Evolutionary conservation across 2,888 invertebrate species (phyloP).

Genomic region (Mycalesis mineus): DNA sequence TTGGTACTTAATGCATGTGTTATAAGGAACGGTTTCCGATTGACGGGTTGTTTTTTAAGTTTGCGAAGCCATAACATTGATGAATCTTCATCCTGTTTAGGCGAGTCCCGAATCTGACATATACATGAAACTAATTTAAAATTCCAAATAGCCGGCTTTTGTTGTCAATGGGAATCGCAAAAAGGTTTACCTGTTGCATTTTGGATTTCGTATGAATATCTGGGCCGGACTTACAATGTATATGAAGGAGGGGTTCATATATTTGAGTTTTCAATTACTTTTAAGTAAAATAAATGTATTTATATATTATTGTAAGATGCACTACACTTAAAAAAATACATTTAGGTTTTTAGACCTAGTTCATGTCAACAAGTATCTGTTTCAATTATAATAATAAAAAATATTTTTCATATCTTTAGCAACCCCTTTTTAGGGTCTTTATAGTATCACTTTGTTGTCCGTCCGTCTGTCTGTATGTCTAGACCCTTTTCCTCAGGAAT

Average conservation of each 20-base stretch:
- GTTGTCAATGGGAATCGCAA: conserved; percentile 51
- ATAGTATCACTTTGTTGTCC: too few species aligned
- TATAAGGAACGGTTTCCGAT: conserved; percentile 17
- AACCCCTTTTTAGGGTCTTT: too few species aligned
- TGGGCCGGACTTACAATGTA: not conserved
- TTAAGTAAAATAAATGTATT: too few species aligned
- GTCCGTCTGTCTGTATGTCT: too few species aligned
- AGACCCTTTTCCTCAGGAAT: too few species aligned
- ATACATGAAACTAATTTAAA: conserved; percentile 65
- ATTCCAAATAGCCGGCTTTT: conserved; percentile 67
- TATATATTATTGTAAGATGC: too few species aligned
- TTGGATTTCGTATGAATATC: conserved; percentile 45
- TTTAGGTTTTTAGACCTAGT: too few species aligned
- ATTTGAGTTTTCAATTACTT: too few species aligned
- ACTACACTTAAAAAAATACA: too few species aligned
- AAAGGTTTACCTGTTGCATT: conserved; percentile 57
- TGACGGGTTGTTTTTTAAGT: conserved; percentile 20
- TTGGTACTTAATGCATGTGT: conserved; percentile 10
- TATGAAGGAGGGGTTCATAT: not conserved
- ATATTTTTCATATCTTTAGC: too few species aligned
- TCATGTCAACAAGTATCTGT: too few species aligned
- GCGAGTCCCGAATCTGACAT: conserved; percentile 61
- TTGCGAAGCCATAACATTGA: conserved; percentile 57
- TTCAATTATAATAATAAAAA: too few species aligned
- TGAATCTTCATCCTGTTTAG: conserved; percentile 65